Percentiles rank a stretch among this genome's conserved stretches.
These are phyloP conservation scores for Drymonia ruficornis DNA, from an alignment of 2,888 invertebrate species.

Conservation along the genomic window DNA sequence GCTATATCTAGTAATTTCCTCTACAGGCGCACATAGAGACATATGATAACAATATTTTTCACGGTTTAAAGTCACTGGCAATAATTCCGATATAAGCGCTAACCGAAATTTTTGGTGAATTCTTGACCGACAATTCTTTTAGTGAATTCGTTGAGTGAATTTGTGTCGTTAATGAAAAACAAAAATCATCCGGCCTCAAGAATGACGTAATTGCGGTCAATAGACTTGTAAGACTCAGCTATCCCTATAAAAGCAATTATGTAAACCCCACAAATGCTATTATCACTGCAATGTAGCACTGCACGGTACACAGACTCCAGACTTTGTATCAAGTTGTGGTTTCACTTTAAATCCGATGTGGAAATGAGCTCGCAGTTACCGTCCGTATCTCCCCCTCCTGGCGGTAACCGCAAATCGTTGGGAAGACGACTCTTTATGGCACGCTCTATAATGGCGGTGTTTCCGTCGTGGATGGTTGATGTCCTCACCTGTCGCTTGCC, in stretches of 20 bases:
- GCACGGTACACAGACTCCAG: slow-evolving; percentile 39
- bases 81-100: no score
- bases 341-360: slow-evolving; percentile 68
- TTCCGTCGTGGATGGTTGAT: slow-evolving; percentile 58
- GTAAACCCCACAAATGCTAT: background rate
- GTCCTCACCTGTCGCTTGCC: slow-evolving; percentile 68
- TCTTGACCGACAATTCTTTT: no score
- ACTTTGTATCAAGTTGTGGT: slow-evolving; percentile 59
- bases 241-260: background rate
- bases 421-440: slow-evolving; percentile 58
- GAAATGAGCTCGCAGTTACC: slow-evolving; percentile 71
- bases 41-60: no score
- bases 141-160: no score
- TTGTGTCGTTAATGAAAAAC: background rate
- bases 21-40: no score
- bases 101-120: no score
- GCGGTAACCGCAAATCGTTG: slow-evolving; percentile 70
- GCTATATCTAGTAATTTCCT: no score
- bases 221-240: background rate
- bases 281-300: slow-evolving; percentile 14
- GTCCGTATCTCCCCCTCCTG: slow-evolving; percentile 54
- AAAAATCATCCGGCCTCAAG: background rate
- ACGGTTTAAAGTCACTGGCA: no score
- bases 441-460: slow-evolving; percentile 58
- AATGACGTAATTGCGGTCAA: background rate